Evolutionary conservation across 2,113 vertebrate species (phyloP).

Genomic region (Emydocephalus ijimae): DNA sequence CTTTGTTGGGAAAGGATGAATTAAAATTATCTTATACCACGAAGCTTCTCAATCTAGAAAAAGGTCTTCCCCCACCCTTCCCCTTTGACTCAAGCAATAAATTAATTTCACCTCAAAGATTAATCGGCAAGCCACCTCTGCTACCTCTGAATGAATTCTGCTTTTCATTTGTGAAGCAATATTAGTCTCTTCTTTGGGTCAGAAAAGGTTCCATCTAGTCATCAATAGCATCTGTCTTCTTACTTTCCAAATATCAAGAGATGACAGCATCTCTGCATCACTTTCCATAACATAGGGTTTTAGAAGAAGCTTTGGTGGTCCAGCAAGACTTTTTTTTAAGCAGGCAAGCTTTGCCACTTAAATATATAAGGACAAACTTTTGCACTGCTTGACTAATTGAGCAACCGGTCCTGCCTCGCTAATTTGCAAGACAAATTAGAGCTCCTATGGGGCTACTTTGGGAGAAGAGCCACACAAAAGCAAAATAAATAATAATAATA

Average conservation of each 20-base stretch:
- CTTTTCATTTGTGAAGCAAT: neutral
- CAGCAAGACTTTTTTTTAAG: neutral
- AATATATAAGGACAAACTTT: neutral
- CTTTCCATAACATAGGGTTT: neutral
- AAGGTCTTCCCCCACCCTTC: neutral
- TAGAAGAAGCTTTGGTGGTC: neutral
- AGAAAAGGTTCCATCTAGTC: neutral
- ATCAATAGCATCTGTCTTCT: neutral
- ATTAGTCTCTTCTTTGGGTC: neutral
- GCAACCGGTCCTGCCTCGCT: neutral
- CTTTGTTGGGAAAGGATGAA: neutral
- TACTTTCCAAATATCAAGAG: neutral
- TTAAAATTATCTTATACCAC: neutral
- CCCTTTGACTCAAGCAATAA: neutral
- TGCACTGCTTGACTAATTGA: neutral
- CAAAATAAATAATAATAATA: neutral
- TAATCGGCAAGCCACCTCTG: neutral
- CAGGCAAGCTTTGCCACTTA: neutral
- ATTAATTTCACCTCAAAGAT: constrained; percentile 10
- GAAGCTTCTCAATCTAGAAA: neutral
- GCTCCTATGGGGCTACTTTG: neutral
- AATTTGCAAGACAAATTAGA: neutral
- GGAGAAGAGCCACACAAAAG: neutral
- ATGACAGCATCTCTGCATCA: neutral
- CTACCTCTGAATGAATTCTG: constrained; percentile 6